Evolutionary conservation across 1,140 invertebrate species (phyloP).

Genomic region (Drosophila varians): DNA sequence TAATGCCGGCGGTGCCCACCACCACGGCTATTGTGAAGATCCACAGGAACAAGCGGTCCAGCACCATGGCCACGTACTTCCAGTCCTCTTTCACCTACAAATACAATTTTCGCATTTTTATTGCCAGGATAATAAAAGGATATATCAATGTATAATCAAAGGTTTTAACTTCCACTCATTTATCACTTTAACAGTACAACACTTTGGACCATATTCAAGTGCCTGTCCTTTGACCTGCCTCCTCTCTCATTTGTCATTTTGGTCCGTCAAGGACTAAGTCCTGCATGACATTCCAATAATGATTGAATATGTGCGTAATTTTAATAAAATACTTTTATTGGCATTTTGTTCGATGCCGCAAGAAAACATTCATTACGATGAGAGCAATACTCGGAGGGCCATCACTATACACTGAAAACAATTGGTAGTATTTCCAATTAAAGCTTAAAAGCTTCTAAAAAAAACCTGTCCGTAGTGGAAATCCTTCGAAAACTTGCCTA

Average conservation of each 20-base stretch:
- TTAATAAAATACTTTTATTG: constrained; percentile 81
- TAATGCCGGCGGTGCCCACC: constrained; percentile 96
- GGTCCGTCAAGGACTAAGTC: constrained; percentile 33
- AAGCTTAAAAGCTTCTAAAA: background rate
- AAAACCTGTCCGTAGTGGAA: too few relatives aligned
- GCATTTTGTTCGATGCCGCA: constrained; percentile 62
- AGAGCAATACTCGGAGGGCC: constrained; percentile 19
- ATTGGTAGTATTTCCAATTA: background rate
- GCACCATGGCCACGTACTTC: constrained; percentile 99
- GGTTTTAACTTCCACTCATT: too few relatives aligned
- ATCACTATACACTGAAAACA: constrained; percentile 13
- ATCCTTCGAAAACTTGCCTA: too few relatives aligned
- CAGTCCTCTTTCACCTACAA: constrained; percentile 95
- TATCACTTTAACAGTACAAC: too few relatives aligned
- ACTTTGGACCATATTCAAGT: too few relatives aligned
- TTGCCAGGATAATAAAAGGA: too few relatives aligned
- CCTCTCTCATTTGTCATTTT: constrained; percentile 1
- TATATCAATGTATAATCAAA: too few relatives aligned
- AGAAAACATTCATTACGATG: constrained; percentile 59
- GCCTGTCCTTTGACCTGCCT: background rate
- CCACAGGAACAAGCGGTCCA: constrained; percentile 98
- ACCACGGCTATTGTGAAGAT: constrained; percentile 97
- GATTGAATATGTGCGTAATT: constrained; percentile 79
- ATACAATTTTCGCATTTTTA: too few relatives aligned
- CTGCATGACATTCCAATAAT: constrained; percentile 73